Percentiles rank a stretch among this genome's conserved stretches.
These are phyloP conservation scores for Drosophila grimshawi DNA, from an alignment of 1,140 invertebrate species.

Conservation along the genomic window DNA sequence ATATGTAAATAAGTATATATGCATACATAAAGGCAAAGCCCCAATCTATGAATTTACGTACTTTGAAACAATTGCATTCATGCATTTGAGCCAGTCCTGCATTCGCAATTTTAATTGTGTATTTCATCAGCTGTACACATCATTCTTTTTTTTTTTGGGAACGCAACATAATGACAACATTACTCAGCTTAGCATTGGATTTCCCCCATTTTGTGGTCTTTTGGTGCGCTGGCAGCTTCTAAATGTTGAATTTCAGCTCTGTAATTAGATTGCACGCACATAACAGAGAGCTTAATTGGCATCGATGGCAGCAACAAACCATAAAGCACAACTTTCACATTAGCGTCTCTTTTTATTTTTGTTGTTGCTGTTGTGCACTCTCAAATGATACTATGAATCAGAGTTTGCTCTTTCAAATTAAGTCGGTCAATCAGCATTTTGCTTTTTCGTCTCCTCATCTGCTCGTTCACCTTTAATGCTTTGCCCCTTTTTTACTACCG, in stretches of 20 bases:
- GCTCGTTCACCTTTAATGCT: background rate
- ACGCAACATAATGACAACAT: conserved; percentile 14
- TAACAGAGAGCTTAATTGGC: conserved; percentile 22
- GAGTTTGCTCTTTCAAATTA: conserved; percentile 18
- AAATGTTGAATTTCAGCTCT: conserved; percentile 42
- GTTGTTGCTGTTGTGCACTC: conserved; percentile 12
- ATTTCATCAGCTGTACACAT: conserved; percentile 35
- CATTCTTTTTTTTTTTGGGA: too few species aligned
- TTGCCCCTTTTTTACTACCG: conserved; percentile 40
- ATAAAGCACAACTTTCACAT: conserved; percentile 40
- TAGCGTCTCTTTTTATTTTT: conserved; percentile 6
- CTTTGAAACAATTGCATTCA: too few species aligned
- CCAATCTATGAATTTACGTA: too few species aligned
- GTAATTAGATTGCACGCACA: conserved; percentile 50
- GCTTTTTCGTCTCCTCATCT: conserved; percentile 13
- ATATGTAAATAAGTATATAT: background rate
- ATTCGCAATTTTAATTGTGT: conserved; percentile 30
- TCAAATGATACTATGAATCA: background rate
- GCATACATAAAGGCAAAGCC: conserved; percentile 5
- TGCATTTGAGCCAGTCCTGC: conserved; percentile 11
- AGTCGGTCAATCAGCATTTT: conserved; percentile 10
- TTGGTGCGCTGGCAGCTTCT: conserved; percentile 40
- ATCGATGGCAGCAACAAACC: conserved; percentile 19
- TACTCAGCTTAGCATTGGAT: background rate
- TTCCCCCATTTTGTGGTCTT: background rate